Evolutionary conservation across 2,888 invertebrate genomes (phyloP), one percentile per base, ranked within the genome.

Genomic region (Hypena proboscidalis): DNA sequence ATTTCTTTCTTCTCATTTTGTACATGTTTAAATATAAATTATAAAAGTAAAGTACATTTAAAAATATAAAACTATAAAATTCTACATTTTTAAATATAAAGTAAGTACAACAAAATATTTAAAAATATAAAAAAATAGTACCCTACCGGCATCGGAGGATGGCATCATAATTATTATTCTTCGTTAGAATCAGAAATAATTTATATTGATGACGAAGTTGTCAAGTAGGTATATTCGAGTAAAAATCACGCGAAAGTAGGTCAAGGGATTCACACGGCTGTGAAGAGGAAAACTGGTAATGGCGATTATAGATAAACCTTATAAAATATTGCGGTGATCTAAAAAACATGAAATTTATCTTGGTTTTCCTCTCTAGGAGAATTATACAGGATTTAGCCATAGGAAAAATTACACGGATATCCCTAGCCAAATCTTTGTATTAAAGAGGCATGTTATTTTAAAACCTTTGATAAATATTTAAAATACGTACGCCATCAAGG

Each of bases 261-360:
- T 46, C 52, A 59, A 59, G 61, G 61, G 31, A 39, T 45, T 29
- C 39, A 50, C 43, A 43, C 40, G 39, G 32, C 9, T 38, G 9
- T 34, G 36, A 51, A 14, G 39, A 58, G 57, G 61, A 51, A 60
- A 56, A 56, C 34, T 44, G 25, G 29, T 39, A 37, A 34, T 32
- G 25, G 6, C 31, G 9, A 44, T 48, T 22, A 23, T 34, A 31
- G 38, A 47, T 37, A 33, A 37, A 36, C 15, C 23, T 41, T 42
- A 35, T 14, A 23, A n/a, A 39, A 26, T 29, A 51, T 19, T 26
- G 4, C 29, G 0, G 21, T 21, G 21, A 27, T 19, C 39, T 48
- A 52, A 39, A 32, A 36, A 7, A 43, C 4, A 23, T 13, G 19
- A 6, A 10, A 4, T 21, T 27, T 20, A 14, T 21, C 21, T 20